These are phyloP conservation scores for Plusia festucae DNA, from an alignment of 2,888 invertebrate genomes.

Conservation along the genomic window DNA sequence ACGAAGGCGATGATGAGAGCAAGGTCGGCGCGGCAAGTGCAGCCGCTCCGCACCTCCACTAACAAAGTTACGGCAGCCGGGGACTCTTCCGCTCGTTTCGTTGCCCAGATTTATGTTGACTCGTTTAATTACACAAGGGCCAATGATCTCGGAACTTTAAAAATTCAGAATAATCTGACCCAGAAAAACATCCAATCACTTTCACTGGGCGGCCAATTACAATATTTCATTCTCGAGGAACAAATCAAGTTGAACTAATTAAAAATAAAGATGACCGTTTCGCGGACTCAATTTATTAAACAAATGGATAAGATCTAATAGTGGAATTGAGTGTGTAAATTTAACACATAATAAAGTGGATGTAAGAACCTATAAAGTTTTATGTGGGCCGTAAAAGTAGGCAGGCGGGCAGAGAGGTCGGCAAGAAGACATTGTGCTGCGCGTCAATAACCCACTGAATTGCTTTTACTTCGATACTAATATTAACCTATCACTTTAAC, in stretches of 20 bases:
- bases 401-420: constrained; percentile 63
- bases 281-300: constrained; percentile 56
- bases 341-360: constrained; percentile 71
- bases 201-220: constrained; percentile 55
- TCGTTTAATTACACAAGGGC: constrained; percentile 72
- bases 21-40: constrained; percentile 40
- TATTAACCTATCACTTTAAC: constrained; percentile 53
- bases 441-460: constrained; percentile 59
- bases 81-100: constrained; percentile 70
- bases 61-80: constrained; percentile 75
- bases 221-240: constrained; percentile 43
- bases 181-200: constrained; percentile 52
- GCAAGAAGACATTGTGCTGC: constrained; percentile 65
- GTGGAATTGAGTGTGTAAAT: constrained; percentile 65
- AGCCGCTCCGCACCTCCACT: constrained; percentile 62
- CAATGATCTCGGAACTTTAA: constrained; percentile 58
- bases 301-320: constrained; percentile 64
- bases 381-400: constrained; percentile 71
- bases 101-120: constrained; percentile 75
- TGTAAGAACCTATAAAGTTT: constrained; percentile 72
- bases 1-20: constrained; percentile 31
- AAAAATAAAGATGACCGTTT: constrained; percentile 40
- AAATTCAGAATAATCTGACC: constrained; percentile 56
- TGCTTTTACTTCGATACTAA: constrained; percentile 50
- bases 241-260: constrained; percentile 47